phyloP scores from a whole-genome alignment of 2,113 vertebrate genomes.

The Acrocephalus kingi region DNA sequence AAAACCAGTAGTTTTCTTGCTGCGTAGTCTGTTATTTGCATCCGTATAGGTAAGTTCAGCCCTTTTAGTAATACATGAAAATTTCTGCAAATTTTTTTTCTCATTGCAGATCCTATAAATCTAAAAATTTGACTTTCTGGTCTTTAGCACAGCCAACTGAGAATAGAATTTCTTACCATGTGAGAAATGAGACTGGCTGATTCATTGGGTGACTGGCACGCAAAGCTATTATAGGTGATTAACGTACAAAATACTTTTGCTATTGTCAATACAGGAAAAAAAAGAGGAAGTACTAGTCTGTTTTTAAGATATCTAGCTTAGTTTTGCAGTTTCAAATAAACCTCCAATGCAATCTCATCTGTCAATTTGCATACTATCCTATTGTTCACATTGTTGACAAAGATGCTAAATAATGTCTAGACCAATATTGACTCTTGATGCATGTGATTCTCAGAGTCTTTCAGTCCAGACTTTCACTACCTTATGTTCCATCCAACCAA shows the following conservation, averaged over 20 bases:
- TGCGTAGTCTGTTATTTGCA: fast-evolving
- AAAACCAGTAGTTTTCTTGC: not conserved
- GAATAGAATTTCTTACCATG: not conserved
- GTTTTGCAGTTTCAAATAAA: not conserved
- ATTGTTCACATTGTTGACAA: not conserved
- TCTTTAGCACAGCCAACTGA: not conserved
- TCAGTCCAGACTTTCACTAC: not conserved
- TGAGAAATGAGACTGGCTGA: not conserved
- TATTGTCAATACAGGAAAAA: not conserved
- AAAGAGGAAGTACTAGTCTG: not conserved
- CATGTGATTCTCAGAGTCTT: not conserved
- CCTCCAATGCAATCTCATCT: not conserved
- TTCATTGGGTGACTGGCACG: not conserved
- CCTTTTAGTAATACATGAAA: not conserved
- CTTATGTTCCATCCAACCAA: not conserved
- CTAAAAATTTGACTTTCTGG: not conserved
- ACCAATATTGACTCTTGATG: not conserved
- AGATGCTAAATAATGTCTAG: not conserved
- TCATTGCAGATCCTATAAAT: not conserved
- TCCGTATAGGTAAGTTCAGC: not conserved
- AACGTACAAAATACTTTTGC: not conserved
- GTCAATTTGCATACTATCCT: not conserved
- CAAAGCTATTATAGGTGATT: not conserved
- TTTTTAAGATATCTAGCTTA: not conserved
- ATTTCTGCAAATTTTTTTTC: not conserved